A percentile compares a stretch with the other conserved stretches of the same genome.
Evolutionary conservation across 2,888 invertebrate genomes (phyloP).

Genomic region (Nebria salina): DNA sequence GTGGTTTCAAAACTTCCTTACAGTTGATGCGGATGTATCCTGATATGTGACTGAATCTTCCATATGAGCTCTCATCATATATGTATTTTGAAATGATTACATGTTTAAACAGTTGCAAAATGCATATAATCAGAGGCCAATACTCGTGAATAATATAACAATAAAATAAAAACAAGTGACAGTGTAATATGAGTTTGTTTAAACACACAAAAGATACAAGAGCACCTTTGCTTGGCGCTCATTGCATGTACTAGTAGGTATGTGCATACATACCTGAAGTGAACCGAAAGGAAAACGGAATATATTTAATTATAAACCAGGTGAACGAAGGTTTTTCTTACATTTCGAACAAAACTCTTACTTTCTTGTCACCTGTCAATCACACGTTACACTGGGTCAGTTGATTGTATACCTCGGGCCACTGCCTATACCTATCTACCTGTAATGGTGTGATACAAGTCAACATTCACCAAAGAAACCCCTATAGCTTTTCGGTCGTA

Average conservation of each 20-base stretch:
- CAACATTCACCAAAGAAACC: conserved; percentile 2
- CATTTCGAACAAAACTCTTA: conserved; percentile 40
- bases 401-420: conserved; percentile 24
- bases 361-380: conserved; percentile 46
- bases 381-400: conserved; percentile 24
- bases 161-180: too few species aligned
- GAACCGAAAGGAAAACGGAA: conserved; percentile 27
- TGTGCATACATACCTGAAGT: too few species aligned
- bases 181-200: conserved; percentile 2
- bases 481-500: conserved; percentile 5
- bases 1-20: too few species aligned
- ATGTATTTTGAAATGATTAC: too few species aligned
- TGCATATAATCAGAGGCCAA: too few species aligned
- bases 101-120: too few species aligned
- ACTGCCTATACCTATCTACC: conserved; percentile 5
- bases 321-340: conserved; percentile 30
- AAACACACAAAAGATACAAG: conserved; percentile 2
- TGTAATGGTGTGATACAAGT: conserved; percentile 14
- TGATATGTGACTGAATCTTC: too few species aligned
- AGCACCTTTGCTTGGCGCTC: background rate
- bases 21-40: too few species aligned
- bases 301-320: conserved; percentile 36
- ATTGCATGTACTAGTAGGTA: background rate
- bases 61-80: too few species aligned
- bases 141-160: too few species aligned